Evolutionary conservation across 2,113 vertebrate species (phyloP), one percentile per base, ranked within the genome.

Genomic region (Ictalurus punctatus): DNA sequence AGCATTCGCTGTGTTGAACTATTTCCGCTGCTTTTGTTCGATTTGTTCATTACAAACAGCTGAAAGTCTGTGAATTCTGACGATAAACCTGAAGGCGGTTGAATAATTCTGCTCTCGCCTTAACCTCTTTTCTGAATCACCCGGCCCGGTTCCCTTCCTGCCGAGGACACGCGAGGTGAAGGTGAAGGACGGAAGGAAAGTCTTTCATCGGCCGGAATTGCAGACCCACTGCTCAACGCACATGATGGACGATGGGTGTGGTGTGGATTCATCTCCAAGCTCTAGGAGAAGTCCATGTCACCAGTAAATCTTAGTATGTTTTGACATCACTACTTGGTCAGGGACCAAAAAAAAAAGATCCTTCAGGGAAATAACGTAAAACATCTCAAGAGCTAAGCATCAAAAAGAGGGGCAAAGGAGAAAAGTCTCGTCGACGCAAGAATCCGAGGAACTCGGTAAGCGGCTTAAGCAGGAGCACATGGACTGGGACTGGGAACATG

Each of bases 361-460:
- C 63, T 73, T 56, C 9, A 7, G 54, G 83, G 44, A 76, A 52
- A 23, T 16, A 83, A 63, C 0, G 7, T 40, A 87, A 86, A 84
- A 65, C 14, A 17, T 65, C 59, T 52, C 10, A 14, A 14, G 5
- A 59, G 44, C n/a, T 54, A 82, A 34, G 30, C n/a, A 82, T 37
- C 8, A 82, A 82, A 83, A 63, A 40, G n/a, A 48, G 3, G 19
- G 58, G 9, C 37, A 56, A 78, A 59, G 37, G 34, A 58, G 87
- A 86, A 84, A 88, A 92, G 88, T 83, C 90, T 65, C 89, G n/a
- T 59, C 85, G 65, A 92, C 92, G 93, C 92, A 95, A 94, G 94
- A 94, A 96, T 96, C 92, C 92, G 93, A 96, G 92, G 95, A 96
- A 95, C 95, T 96, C 94, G 27, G 91, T 96, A 96, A 96, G 95